These are phyloP conservation scores for Spongia lamella DNA, from an alignment of 37 sponge, comb jelly and placozoan species.

Conservation along the genomic window DNA sequence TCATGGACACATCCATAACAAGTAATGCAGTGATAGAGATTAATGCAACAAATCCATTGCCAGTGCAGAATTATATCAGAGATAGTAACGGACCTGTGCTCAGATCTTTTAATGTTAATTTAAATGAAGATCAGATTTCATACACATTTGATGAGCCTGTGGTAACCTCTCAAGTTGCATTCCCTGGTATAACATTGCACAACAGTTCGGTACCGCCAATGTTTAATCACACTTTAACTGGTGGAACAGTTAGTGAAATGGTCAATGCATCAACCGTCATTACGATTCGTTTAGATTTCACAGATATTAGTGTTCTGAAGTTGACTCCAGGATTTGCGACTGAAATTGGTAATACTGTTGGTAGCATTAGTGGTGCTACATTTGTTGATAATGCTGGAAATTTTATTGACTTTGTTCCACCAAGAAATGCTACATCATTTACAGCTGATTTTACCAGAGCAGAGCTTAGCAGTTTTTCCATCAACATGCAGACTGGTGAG, in stretches of 20 bases:
- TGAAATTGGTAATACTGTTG: constrained; percentile 43
- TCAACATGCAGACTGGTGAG: constrained; percentile 73
- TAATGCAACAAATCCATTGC: constrained; percentile 22
- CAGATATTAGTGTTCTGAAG: constrained; percentile 70
- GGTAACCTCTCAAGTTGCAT: constrained; percentile 13
- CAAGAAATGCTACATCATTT: neutral
- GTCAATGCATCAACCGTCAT: constrained; percentile 33
- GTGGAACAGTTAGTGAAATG: constrained; percentile 54
- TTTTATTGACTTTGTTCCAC: constrained; percentile 2
- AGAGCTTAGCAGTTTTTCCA: constrained; percentile 46
- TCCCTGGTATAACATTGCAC: constrained; percentile 35
- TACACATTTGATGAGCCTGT: constrained; percentile 83
- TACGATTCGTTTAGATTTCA: constrained; percentile 25
- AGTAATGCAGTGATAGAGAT: constrained; percentile 51
- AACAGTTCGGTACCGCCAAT: constrained; percentile 36
- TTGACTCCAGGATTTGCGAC: constrained; percentile 56
- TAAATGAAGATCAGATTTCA: constrained; percentile 47
- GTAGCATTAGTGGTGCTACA: constrained; percentile 32
- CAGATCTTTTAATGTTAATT: constrained; percentile 52
- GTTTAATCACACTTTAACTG: constrained; percentile 42
- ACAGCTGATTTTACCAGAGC: constrained; percentile 48
- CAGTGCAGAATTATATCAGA: constrained; percentile 43
- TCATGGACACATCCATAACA: constrained; percentile 55
- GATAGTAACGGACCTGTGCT: constrained; percentile 68
- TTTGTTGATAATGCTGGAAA: constrained; percentile 65